Base-by-base conservation (phyloP, 2,888 invertebrate genomes). In the Tuta absoluta region DNA sequence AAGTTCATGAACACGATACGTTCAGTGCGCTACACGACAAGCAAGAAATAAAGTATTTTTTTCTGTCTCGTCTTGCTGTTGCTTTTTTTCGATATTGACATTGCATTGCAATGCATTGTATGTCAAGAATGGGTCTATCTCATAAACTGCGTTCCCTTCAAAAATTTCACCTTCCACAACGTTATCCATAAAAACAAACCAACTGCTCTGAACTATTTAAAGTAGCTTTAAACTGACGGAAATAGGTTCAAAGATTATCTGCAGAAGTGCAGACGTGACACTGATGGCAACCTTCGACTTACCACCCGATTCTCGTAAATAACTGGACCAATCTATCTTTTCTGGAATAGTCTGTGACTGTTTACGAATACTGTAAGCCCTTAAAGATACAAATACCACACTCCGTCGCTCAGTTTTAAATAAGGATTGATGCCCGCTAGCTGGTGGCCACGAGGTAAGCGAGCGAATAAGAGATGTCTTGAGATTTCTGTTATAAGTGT, bases 401-500 rank as follows among this genome's bases (percentile, higher is more conserved):
- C 53, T 53, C 53, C 53, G 51, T 51, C n/a, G 56, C 33, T 11
- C 33, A 56, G 56, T 56, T 56, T 56, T 56, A 56, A 56, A 56
- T 56, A 56, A 56, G 56, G 56, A 56, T 56, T 56, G 56, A 56
- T 56, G 56, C 33, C 56, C 56, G 56, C 56, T 56, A 56, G 56
- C 2, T 19, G 56, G 28, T 24, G 33, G 56, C 41, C 17, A 14
- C 61, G 48, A 61, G 17, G 24, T 23, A 10, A 61, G 41, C 48
- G 33, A 33, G 4, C 33, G 28, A 28, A 28, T 28, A 28, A 28
- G 3, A 4, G 5, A 28, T 28, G 28, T 28, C 28, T 28, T 28
- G 5, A 4, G 28, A 4, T 28, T 28, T 5, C 5, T 28, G 28
- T 28, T 5, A 2, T 5, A 28, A 28, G 28, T 2, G 28, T 28